Percentiles rank a stretch among this genome's conserved stretches.
phyloP scores from a whole-genome alignment of 2,797 vertebrate species.

The Platyrinchus mystaceus region DNA sequence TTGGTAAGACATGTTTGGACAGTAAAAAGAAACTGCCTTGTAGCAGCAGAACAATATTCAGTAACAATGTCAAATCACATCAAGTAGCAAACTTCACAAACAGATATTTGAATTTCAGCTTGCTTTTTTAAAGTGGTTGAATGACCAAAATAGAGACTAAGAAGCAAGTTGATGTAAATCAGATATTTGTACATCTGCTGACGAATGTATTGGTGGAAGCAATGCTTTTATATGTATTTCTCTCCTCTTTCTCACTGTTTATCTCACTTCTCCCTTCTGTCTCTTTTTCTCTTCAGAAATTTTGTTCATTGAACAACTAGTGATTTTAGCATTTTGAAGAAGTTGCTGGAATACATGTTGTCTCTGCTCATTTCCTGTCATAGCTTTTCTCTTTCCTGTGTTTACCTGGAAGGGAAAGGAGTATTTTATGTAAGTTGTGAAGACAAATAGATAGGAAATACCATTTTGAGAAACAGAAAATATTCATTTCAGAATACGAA shows the following conservation, averaged over 20 bases:
- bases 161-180: background rate
- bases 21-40: background rate
- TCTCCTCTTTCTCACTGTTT: background rate
- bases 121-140: background rate
- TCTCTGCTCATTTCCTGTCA: background rate
- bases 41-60: background rate
- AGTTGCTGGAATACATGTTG: background rate
- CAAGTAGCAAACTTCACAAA: background rate
- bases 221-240: background rate
- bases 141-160: background rate
- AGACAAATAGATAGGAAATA: background rate
- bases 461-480: background rate
- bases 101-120: background rate
- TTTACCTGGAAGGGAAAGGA: background rate
- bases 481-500: background rate
- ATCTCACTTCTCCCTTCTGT: background rate
- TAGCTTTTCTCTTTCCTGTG: background rate
- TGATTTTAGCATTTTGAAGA: background rate
- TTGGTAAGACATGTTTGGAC: conserved; percentile 13
- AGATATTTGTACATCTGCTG: background rate
- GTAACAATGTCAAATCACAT: background rate
- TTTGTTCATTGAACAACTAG: background rate
- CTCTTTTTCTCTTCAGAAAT: background rate
- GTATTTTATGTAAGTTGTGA: background rate
- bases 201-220: background rate